Percentiles rank a stretch among this genome's conserved stretches.
Evolutionary conservation across 2,797 vertebrate genomes (phyloP).

Genomic region (Helostoma temminkii): DNA sequence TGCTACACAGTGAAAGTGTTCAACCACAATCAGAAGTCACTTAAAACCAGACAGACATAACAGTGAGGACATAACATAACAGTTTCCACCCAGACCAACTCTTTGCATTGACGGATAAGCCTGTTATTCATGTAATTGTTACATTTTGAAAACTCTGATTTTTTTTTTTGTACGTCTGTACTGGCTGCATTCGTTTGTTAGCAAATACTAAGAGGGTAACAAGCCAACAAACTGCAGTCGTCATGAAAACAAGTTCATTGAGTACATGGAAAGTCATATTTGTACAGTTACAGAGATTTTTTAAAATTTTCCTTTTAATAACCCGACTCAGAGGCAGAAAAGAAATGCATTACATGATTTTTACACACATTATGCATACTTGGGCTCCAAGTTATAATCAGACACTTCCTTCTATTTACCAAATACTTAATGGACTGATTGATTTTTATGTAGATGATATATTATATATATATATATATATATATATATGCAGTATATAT

Average conservation of each 20-base stretch:
- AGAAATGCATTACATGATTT: conserved; percentile 55
- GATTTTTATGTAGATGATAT: conserved; percentile 53
- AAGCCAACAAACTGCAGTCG: conserved; percentile 22
- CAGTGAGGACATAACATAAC: conserved; percentile 4
- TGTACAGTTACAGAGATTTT: conserved; percentile 56
- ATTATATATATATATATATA: conserved; percentile 18
- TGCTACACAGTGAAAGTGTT: conserved; percentile 42
- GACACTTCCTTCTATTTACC: conserved; percentile 77
- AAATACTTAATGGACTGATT: conserved; percentile 70
- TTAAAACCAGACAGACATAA: conserved; percentile 14
- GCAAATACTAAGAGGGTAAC: no score
- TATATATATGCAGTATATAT: no score
- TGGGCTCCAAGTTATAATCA: conserved; percentile 72
- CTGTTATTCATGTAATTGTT: conserved; percentile 70
- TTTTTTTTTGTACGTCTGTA: conserved; percentile 46
- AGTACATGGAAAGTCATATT: conserved; percentile 47
- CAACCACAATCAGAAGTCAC: conserved; percentile 28
- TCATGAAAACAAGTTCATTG: conserved; percentile 44
- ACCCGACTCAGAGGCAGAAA: conserved; percentile 52
- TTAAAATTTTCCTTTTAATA: conserved; percentile 54
- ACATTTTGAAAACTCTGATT: conserved; percentile 31
- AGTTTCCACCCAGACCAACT: conserved; percentile 41
- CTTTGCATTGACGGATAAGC: conserved; percentile 60
- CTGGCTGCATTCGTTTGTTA: conserved; percentile 61
- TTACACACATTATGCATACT: conserved; percentile 71